Conservation (phyloP, 2,797 vertebrate species). For the Rhynchotus rufescens region DNA sequence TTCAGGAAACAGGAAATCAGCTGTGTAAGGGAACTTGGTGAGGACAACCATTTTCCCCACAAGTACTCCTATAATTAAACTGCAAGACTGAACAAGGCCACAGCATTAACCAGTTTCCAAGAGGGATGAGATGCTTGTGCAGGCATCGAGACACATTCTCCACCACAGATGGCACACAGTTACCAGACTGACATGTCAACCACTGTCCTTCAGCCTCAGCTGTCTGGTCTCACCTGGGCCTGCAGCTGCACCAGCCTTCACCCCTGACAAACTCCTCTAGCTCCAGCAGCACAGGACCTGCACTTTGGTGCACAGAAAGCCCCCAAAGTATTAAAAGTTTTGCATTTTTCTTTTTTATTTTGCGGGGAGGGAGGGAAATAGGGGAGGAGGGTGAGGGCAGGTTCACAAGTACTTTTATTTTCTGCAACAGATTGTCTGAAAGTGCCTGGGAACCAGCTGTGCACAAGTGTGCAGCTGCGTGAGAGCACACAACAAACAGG, state of each 20-base stretch:
- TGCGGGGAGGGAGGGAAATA: background rate
- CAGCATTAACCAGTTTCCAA: background rate
- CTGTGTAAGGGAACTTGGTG: background rate
- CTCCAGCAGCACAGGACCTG: background rate
- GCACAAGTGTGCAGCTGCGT: constrained; percentile 58
- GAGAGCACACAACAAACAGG: constrained; percentile 46
- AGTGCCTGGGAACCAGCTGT: constrained; percentile 64
- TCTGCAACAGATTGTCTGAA: constrained; percentile 19
- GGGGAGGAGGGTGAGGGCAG: background rate
- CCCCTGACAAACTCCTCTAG: background rate
- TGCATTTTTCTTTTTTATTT: background rate
- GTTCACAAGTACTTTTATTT: constrained; percentile 38
- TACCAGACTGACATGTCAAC: background rate
- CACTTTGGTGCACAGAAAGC: background rate
- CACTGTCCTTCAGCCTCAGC: no score
- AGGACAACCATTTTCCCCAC: background rate
- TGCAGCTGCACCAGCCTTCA: background rate
- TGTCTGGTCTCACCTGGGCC: background rate
- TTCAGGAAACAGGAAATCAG: no score
- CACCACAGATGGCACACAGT: background rate
- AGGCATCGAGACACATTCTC: background rate
- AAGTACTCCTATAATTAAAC: background rate
- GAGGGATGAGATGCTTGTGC: background rate
- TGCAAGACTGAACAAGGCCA: background rate
- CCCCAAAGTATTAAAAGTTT: background rate